These are phyloP conservation scores for Masnerella sp. DNA, from an alignment of 2,888 invertebrate species.

Conservation along the genomic window DNA sequence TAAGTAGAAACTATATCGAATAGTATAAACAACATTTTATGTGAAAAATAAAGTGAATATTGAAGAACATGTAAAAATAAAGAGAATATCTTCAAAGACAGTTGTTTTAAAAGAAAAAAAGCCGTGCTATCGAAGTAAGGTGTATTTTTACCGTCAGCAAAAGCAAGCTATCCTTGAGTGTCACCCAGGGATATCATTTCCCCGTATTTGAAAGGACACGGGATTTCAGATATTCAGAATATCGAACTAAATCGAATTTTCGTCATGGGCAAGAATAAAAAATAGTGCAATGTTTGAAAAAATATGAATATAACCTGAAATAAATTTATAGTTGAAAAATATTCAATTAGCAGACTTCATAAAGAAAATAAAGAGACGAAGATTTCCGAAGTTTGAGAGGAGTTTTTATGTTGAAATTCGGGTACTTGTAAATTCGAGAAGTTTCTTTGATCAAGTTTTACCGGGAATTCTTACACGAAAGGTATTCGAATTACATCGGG, in stretches of 20 bases:
- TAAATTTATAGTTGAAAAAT: neutral
- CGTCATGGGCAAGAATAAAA: neutral
- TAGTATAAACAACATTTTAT: too few relatives aligned
- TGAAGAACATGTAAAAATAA: neutral
- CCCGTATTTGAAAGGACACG: constrained; percentile 12
- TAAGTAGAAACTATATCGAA: too few relatives aligned
- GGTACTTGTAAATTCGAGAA: too few relatives aligned
- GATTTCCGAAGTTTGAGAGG: too few relatives aligned
- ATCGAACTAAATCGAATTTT: constrained; percentile 10
- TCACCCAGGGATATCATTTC: constrained; percentile 18
- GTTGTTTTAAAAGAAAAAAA: neutral
- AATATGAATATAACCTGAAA: too few relatives aligned
- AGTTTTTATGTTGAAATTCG: too few relatives aligned
- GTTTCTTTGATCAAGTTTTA: too few relatives aligned
- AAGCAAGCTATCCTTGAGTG: constrained; percentile 17
- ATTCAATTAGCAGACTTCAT: neutral
- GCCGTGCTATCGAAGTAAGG: neutral
- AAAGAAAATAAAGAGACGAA: too few relatives aligned
- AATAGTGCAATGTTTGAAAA: neutral
- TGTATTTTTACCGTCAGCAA: constrained; percentile 28
- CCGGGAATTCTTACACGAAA: too few relatives aligned
- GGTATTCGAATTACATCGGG: too few relatives aligned
- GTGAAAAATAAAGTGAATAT: neutral
- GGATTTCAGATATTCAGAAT: constrained; percentile 19
- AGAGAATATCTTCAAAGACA: neutral